A percentile compares a stretch with the other conserved stretches of the same genome.
These are phyloP conservation scores for Megastigmus dorsalis DNA, from an alignment of 2,888 invertebrate genomes.

Conservation along the genomic window DNA sequence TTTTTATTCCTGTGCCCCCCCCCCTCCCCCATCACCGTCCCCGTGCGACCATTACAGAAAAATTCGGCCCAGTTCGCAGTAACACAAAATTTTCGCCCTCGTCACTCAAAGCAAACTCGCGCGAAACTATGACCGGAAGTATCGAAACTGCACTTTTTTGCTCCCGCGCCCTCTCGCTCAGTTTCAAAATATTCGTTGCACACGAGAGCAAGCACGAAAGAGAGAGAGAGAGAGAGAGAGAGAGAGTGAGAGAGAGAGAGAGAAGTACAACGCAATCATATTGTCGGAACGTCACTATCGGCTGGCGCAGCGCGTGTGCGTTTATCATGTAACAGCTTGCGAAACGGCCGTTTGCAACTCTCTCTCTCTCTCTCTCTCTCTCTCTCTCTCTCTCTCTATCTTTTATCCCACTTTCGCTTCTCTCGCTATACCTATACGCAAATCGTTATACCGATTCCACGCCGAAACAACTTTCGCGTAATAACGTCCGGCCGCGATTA, in stretches of 20 bases:
- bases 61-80: too few species aligned
- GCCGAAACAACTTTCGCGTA: slow-evolving; percentile 19
- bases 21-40: too few species aligned
- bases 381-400: too few species aligned
- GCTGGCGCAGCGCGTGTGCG: slow-evolving; percentile 57
- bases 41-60: too few species aligned
- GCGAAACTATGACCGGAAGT: neutral
- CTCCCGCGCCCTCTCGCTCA: neutral
- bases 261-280: slow-evolving; percentile 60
- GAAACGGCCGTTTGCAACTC: slow-evolving; percentile 44
- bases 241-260: too few species aligned
- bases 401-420: too few species aligned
- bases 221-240: too few species aligned
- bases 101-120: slow-evolving; percentile 18
- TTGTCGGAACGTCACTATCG: slow-evolving; percentile 63
- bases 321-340: slow-evolving; percentile 68
- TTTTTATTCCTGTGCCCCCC: too few species aligned
- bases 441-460: neutral
- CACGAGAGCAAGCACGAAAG: slow-evolving; percentile 36
- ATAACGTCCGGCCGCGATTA: neutral
- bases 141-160: neutral
- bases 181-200: neutral
- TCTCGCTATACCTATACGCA: slow-evolving; percentile 2
- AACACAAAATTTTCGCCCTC: neutral
- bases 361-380: too few species aligned